Evolutionary conservation across 2,888 invertebrate genomes (phyloP).

Genomic region (Oasisia sp.): DNA sequence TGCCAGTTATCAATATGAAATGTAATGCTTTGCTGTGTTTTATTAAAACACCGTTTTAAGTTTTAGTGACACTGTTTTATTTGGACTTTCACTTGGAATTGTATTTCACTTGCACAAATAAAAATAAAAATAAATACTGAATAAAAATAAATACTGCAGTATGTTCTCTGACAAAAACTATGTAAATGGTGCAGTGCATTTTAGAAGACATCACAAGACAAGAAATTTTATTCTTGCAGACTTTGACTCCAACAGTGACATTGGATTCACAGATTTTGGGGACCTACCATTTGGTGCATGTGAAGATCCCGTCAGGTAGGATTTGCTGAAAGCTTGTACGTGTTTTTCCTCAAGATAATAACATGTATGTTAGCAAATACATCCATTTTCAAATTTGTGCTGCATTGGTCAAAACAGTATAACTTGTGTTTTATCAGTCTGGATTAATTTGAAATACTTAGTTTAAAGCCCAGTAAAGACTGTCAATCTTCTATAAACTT

Average conservation of each 20-base stretch:
- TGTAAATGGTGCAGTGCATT: neutral
- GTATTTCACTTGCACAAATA: neutral
- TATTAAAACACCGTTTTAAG: too few species aligned
- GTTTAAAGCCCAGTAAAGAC: neutral
- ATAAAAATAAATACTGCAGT: neutral
- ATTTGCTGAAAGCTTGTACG: conserved; percentile 28
- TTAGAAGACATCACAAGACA: neutral
- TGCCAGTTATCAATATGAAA: too few species aligned
- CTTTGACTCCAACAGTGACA: conserved; percentile 65
- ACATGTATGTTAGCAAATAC: neutral
- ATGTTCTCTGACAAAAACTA: neutral
- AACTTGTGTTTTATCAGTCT: neutral
- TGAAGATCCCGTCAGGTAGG: conserved; percentile 77
- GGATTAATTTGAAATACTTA: neutral
- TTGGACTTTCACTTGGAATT: neutral
- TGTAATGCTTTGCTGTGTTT: too few species aligned
- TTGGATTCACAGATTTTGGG: conserved; percentile 69
- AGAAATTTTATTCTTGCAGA: conserved; percentile 19
- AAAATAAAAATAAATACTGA: too few species aligned
- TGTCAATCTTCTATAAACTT: too few species aligned
- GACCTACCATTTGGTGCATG: conserved; percentile 86
- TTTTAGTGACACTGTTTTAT: neutral
- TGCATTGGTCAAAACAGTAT: neutral
- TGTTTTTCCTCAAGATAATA: neutral
- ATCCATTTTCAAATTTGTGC: neutral